These are phyloP conservation scores for Propithecus perrieri DNA, from an alignment of 2,797 vertebrate genomes.

Conservation along the genomic window DNA sequence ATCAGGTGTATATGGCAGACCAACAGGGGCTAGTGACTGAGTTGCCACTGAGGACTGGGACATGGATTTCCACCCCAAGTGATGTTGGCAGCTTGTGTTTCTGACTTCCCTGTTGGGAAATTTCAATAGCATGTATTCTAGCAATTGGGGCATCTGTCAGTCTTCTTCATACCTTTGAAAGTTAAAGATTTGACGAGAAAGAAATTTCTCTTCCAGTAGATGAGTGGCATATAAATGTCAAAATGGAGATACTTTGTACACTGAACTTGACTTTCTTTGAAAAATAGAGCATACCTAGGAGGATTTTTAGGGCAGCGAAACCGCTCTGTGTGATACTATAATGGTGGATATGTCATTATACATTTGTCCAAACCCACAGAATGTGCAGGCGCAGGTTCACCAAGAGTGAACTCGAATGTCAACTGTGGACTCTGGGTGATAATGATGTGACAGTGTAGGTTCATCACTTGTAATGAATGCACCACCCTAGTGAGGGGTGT, in stretches of 20 bases:
- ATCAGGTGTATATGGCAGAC: not conserved
- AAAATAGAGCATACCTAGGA: not conserved
- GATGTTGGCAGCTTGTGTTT: not conserved
- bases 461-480: accelerated
- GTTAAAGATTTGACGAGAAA: not conserved
- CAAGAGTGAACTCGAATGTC: not conserved
- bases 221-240: not conserved
- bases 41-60: not conserved
- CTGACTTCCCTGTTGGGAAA: not conserved
- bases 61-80: no score
- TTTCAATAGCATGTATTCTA: not conserved
- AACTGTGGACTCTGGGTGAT: not conserved
- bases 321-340: no score
- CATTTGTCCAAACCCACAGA: not conserved
- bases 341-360: not conserved
- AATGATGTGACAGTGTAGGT: accelerated
- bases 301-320: not conserved
- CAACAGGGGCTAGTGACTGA: not conserved
- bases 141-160: not conserved
- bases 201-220: not conserved
- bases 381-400: no score
- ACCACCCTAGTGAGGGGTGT: no score
- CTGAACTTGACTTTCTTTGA: not conserved
- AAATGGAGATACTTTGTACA: not conserved
- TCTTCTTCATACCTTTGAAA: not conserved